Evolutionary conservation across 2,797 vertebrate species (phyloP).

Genomic region (Propithecus perrieri): DNA sequence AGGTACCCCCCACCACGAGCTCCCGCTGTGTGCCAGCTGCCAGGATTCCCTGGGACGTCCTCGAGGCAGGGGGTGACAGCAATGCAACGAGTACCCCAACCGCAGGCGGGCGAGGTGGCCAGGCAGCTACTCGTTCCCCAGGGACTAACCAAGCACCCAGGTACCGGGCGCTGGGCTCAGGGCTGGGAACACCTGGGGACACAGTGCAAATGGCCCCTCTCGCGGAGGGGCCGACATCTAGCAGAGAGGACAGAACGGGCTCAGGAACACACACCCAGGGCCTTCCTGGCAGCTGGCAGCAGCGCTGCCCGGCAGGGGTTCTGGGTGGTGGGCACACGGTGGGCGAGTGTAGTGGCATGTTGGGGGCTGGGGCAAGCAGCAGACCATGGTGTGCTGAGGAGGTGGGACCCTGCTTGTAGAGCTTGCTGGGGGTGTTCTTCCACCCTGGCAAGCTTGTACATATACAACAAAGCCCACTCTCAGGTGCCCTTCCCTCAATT

Average conservation of each 20-base stretch:
- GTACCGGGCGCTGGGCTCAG: background rate
- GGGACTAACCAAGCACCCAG: background rate
- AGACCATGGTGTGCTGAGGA: fast-evolving
- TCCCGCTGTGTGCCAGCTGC: fast-evolving
- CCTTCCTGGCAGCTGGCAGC: background rate
- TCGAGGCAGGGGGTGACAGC: background rate
- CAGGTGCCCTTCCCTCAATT: background rate
- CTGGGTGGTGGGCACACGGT: fast-evolving
- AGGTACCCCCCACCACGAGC: conserved; percentile 84
- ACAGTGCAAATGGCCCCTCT: background rate
- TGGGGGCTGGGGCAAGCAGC: too few species aligned
- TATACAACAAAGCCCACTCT: fast-evolving
- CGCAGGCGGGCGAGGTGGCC: fast-evolving
- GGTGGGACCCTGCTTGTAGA: fast-evolving
- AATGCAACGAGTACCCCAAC: fast-evolving
- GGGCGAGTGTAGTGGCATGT: too few species aligned
- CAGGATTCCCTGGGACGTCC: fast-evolving
- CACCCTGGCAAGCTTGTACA: background rate
- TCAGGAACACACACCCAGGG: background rate
- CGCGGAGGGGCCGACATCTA: background rate
- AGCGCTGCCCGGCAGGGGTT: too few species aligned
- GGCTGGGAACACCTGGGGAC: too few species aligned
- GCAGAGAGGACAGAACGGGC: background rate
- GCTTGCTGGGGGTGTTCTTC: background rate
- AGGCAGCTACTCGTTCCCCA: fast-evolving